Conservation (phyloP, 2,888 invertebrate species). For the Molorchus minor region DNA sequence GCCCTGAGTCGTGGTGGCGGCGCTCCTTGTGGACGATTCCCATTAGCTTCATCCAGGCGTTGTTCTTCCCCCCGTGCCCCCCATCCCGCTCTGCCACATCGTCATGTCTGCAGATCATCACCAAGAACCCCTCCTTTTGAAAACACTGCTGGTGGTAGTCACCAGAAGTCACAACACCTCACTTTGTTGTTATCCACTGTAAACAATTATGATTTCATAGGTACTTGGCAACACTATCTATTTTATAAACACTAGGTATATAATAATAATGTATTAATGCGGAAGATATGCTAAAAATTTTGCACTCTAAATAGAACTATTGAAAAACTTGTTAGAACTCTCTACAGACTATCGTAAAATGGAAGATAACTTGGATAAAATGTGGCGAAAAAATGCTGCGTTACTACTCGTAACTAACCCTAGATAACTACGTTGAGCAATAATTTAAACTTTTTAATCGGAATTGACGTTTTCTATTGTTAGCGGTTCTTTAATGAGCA, state of each 20-base stretch:
- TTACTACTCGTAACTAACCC: constrained; percentile 41
- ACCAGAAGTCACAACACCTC: constrained; percentile 36
- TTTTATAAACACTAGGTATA: constrained; percentile 18
- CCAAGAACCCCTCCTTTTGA: constrained; percentile 44
- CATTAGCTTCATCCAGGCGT: constrained; percentile 86
- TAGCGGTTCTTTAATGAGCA: constrained; percentile 40
- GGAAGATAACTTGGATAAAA: constrained; percentile 50
- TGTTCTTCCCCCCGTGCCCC: constrained; percentile 79
- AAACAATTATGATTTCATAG: constrained; percentile 2
- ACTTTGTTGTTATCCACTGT: constrained; percentile 14
- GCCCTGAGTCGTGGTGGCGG: constrained; percentile 71
- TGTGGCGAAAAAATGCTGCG: constrained; percentile 39
- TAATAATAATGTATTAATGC: constrained; percentile 6
- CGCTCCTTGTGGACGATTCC: constrained; percentile 82
- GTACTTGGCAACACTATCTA: constrained; percentile 22
- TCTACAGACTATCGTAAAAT: constrained; percentile 48
- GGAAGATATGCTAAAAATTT: constrained; percentile 26
- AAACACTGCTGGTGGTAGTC: constrained; percentile 35
- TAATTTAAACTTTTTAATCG: constrained; percentile 42
- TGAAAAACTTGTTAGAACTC: constrained; percentile 34
- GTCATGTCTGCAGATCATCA: constrained; percentile 66
- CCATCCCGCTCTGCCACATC: constrained; percentile 83
- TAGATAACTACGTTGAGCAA: constrained; percentile 54
- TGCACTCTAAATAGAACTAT: constrained; percentile 34
- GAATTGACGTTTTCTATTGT: constrained; percentile 41